These are phyloP conservation scores for Pristis pectinata DNA, from an alignment of 2,797 vertebrate species.

Conservation along the genomic window DNA sequence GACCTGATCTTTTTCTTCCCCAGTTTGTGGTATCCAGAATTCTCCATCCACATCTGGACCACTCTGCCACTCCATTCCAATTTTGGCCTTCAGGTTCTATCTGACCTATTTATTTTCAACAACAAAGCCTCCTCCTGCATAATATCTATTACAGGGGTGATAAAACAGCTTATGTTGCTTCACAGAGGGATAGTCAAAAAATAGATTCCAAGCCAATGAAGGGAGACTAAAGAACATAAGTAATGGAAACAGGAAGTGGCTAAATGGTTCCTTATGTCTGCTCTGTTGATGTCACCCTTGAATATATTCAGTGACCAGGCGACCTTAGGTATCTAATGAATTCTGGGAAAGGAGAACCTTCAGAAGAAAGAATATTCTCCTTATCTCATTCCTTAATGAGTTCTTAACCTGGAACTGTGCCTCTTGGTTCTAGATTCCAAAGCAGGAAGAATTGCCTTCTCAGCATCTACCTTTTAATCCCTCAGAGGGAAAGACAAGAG, in stretches of 20 bases:
- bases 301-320: too few relatives aligned
- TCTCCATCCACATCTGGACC: not conserved
- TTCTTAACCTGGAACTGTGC: too few relatives aligned
- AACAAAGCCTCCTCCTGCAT: not conserved
- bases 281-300: too few relatives aligned
- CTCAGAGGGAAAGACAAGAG: too few relatives aligned
- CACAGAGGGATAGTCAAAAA: not conserved
- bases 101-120: not conserved
- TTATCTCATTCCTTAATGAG: too few relatives aligned
- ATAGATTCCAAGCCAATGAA: not conserved
- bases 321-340: too few relatives aligned
- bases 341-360: too few relatives aligned
- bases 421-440: not conserved
- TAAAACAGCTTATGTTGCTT: not conserved
- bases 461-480: too few relatives aligned
- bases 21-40: not conserved
- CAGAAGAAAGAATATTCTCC: too few relatives aligned
- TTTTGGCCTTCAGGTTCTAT: not conserved
- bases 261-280: not conserved
- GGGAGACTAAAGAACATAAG: not conserved
- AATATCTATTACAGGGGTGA: not conserved
- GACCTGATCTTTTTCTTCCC: not conserved
- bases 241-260: not conserved
- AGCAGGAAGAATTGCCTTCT: not conserved
- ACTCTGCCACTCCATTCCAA: not conserved